phyloP scores from a whole-genome alignment of 2,113 vertebrate genomes.

The Pholis gunnellus region DNA sequence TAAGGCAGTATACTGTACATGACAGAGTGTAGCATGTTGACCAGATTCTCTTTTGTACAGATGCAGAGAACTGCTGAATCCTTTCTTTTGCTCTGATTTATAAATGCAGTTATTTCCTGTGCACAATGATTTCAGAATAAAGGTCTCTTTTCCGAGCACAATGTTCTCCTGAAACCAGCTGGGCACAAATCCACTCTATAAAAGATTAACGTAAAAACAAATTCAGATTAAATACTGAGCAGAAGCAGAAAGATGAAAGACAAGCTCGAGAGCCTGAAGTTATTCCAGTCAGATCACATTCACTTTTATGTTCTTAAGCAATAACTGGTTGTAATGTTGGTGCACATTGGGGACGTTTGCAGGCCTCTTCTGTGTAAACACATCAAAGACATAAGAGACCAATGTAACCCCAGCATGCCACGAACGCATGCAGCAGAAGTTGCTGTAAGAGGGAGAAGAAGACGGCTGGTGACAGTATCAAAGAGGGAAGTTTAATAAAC shows the following conservation, averaged over 20 bases:
- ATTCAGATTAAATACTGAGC: neutral
- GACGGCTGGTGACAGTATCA: constrained; percentile 33
- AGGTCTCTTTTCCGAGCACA: neutral
- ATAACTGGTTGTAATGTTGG: neutral
- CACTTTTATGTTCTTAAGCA: neutral
- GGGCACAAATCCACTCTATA: neutral
- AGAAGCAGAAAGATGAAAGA: neutral
- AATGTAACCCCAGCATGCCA: neutral
- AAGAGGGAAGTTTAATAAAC: constrained; percentile 62
- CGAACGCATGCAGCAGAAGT: neutral
- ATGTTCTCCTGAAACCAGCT: neutral
- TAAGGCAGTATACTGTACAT: neutral
- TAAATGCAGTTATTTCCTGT: neutral
- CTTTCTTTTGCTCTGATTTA: neutral
- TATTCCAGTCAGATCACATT: neutral
- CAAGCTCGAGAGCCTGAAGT: neutral
- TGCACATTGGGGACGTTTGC: neutral
- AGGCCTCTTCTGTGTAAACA: neutral
- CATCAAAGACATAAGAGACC: neutral
- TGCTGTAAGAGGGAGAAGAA: neutral
- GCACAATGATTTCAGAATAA: constrained; percentile 22
- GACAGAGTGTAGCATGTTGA: neutral
- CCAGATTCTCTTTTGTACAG: neutral
- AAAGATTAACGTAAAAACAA: too few species aligned
- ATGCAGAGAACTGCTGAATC: too few species aligned